Evolutionary conservation across 2,888 invertebrate species (phyloP).

Genomic region (Itoplectis maculator): DNA sequence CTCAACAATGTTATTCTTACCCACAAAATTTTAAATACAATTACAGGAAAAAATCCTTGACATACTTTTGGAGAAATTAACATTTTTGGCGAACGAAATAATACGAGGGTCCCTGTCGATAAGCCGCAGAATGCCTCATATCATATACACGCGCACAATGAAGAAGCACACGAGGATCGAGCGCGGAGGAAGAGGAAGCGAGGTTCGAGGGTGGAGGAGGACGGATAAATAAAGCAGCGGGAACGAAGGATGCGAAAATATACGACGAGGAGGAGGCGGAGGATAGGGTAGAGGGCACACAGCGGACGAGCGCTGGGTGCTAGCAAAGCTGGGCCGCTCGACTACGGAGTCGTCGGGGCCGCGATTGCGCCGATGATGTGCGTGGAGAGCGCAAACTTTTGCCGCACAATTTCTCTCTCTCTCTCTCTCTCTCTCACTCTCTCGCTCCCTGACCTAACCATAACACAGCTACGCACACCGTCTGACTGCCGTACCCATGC

Average conservation of each 20-base stretch:
- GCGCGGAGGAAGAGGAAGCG: not conserved
- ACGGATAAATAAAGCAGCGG: conserved; percentile 52
- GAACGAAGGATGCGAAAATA: conserved; percentile 43
- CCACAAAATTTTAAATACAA: no score
- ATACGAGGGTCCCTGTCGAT: no score
- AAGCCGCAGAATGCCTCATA: no score
- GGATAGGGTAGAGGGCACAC: conserved; percentile 48
- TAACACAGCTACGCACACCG: conserved; percentile 42
- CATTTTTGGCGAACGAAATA: no score
- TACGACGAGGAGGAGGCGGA: conserved; percentile 28
- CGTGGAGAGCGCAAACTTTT: conserved; percentile 64
- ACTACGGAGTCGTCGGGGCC: conserved; percentile 56
- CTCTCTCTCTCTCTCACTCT: conserved; percentile 73
- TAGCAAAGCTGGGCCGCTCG: conserved; percentile 41
- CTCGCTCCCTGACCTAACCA: conserved; percentile 81
- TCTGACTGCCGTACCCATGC: not conserved
- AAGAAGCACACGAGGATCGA: not conserved
- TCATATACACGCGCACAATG: not conserved
- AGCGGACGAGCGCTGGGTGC: conserved; percentile 21
- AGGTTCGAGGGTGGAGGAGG: conserved; percentile 45
- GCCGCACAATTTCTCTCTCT: conserved; percentile 47
- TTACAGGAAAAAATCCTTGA: no score
- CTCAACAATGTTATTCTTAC: no score
- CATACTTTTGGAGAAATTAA: no score
- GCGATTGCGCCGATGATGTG: conserved; percentile 68